Percentiles rank a stretch among this genome's conserved stretches.
Conservation (phyloP, 2,888 invertebrate species). For the Tinea pellionella region DNA sequence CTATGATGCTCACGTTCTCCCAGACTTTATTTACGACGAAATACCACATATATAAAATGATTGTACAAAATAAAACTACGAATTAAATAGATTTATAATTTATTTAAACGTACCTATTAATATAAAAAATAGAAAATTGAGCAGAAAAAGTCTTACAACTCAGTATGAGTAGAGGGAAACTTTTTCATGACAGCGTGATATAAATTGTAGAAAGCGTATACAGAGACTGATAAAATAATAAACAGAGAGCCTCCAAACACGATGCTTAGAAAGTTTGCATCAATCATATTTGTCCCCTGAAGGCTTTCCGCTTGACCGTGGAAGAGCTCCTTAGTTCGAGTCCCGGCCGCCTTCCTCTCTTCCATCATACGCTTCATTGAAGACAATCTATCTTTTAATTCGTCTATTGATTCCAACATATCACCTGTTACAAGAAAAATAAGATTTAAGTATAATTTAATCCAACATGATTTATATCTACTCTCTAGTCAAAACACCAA, state of each 20-base stretch:
- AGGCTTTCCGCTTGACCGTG: constrained; percentile 58
- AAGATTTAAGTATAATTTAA: neutral
- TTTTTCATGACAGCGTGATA: constrained; percentile 84
- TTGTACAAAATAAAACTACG: too few relatives aligned
- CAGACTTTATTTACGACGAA: too few relatives aligned
- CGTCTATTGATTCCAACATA: constrained; percentile 80
- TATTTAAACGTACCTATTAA: too few relatives aligned
- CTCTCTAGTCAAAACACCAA: too few relatives aligned
- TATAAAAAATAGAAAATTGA: too few relatives aligned
- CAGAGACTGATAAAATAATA: constrained; percentile 83
- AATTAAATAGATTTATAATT: too few relatives aligned
- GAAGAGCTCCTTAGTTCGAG: constrained; percentile 58
- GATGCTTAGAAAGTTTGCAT: constrained; percentile 84
- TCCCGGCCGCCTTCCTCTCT: constrained; percentile 70
- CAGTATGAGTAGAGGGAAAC: constrained; percentile 83
- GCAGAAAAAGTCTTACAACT: constrained; percentile 67
- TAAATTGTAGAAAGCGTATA: constrained; percentile 87
- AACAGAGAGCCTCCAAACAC: constrained; percentile 83
- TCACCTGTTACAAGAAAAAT: constrained; percentile 34
- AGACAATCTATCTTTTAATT: constrained; percentile 79
- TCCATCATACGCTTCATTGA: constrained; percentile 87
- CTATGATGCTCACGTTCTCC: too few relatives aligned
- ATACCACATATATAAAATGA: too few relatives aligned
- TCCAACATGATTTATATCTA: too few relatives aligned
- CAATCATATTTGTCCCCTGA: constrained; percentile 76